phyloP scores from a whole-genome alignment of 2,113 vertebrate genomes.

The Trinectes maculatus region DNA sequence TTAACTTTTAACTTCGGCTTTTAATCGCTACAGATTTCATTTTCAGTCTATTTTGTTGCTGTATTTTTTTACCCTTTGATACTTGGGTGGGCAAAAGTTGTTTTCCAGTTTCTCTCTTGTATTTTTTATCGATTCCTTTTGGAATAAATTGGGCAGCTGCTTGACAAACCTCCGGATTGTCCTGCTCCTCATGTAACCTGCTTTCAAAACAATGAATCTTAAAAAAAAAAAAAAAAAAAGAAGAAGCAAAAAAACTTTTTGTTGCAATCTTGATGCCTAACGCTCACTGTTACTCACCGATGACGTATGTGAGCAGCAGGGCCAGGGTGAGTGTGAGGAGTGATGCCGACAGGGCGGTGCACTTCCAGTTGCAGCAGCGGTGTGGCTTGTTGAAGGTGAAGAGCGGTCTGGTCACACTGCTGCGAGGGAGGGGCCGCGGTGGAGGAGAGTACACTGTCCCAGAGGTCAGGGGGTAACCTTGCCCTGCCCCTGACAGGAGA shows the following conservation, averaged over 20 bases:
- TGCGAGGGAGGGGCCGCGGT: constrained; percentile 93
- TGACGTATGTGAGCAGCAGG: constrained; percentile 92
- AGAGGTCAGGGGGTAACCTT: constrained; percentile 95
- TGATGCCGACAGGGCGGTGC: constrained; percentile 93
- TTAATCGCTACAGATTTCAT: constrained; percentile 46
- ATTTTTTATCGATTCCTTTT: constrained; percentile 46
- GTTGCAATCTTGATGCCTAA: background rate
- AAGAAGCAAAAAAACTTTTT: background rate
- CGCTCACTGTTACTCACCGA: constrained; percentile 85
- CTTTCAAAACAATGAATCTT: constrained; percentile 26
- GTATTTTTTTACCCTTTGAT: constrained; percentile 26
- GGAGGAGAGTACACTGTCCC: constrained; percentile 97
- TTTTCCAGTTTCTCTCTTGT: constrained; percentile 13
- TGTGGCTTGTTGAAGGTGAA: constrained; percentile 98
- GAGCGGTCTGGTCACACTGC: constrained; percentile 93
- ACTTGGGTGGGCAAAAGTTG: constrained; percentile 26
- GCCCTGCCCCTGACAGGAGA: constrained; percentile 93
- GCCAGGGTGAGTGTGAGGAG: constrained; percentile 93
- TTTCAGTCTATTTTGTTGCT: background rate
- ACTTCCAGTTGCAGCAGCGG: constrained; percentile 98
- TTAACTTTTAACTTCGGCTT: constrained; percentile 32
- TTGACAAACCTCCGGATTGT: constrained; percentile 30
- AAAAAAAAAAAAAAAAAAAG: background rate
- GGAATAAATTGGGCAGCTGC: constrained; percentile 44
- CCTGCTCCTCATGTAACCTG: constrained; percentile 5